Percentiles rank a stretch among this genome's conserved stretches.
These are phyloP conservation scores for Antitype chi DNA, from an alignment of 2,888 invertebrate species.

Conservation along the genomic window DNA sequence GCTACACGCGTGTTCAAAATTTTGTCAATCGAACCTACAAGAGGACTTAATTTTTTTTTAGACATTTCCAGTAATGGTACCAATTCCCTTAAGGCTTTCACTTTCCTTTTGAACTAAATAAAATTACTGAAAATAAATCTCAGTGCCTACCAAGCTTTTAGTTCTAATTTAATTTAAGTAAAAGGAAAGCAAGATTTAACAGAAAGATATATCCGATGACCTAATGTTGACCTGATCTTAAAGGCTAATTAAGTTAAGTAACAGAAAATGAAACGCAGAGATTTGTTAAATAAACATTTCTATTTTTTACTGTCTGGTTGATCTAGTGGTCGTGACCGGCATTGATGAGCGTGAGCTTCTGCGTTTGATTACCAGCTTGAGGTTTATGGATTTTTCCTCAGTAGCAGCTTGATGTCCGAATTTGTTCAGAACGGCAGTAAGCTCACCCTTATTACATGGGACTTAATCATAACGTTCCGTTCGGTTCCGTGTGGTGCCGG, in stretches of 20 bases:
- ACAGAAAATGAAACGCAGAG: slow-evolving; percentile 27
- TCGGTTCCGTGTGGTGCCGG: no score
- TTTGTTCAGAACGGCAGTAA: not conserved
- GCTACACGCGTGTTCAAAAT: no score
- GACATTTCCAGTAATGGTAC: not conserved
- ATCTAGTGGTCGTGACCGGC: not conserved
- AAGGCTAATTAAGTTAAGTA: slow-evolving; percentile 37
- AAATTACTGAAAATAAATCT: slow-evolving; percentile 22
- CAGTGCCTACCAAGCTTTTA: slow-evolving; percentile 1
- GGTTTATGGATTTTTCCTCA: not conserved
- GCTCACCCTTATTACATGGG: no score
- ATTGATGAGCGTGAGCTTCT: not conserved
- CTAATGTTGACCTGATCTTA: slow-evolving; percentile 34
- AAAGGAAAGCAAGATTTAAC: slow-evolving; percentile 25
- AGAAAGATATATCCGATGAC: slow-evolving; percentile 39
- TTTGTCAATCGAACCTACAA: no score
- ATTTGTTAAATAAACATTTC: slow-evolving; percentile 10
- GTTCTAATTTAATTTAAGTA: slow-evolving; percentile 6
- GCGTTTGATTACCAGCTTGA: not conserved
- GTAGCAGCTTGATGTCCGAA: not conserved
- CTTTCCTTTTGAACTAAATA: not conserved
- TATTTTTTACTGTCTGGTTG: not conserved
- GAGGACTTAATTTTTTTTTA: not conserved
- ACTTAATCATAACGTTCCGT: not conserved
- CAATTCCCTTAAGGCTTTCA: slow-evolving; percentile 2